These are phyloP conservation scores for Phyllostomus discolor DNA, from an alignment of 2,113 vertebrate genomes.

Conservation along the genomic window DNA sequence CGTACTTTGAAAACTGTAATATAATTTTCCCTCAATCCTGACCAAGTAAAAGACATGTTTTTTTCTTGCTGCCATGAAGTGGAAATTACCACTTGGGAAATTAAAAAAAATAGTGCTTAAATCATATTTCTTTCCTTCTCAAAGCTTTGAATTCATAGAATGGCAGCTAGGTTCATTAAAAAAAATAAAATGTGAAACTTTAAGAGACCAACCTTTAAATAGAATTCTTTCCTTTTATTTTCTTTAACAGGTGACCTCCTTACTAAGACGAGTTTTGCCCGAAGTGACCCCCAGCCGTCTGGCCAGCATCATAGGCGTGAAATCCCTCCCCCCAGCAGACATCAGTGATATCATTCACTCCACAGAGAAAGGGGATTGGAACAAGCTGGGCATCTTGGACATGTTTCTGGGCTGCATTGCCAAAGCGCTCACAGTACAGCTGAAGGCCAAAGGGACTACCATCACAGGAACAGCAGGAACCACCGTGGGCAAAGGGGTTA, in stretches of 20 bases:
- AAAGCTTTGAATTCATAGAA: slow-evolving; percentile 8
- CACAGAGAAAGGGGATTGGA: slow-evolving; percentile 99
- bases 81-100: not conserved
- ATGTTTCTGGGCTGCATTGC: slow-evolving; percentile 99
- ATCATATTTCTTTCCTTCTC: not conserved
- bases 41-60: not conserved
- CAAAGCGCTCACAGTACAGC: slow-evolving; percentile 97
- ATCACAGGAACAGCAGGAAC: slow-evolving; percentile 94
- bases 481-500: slow-evolving; percentile 96
- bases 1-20: not conserved
- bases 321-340: slow-evolving; percentile 96
- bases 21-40: not conserved
- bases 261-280: slow-evolving; percentile 94
- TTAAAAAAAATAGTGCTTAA: slow-evolving; percentile 12
- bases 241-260: slow-evolving; percentile 90
- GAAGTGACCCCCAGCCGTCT: slow-evolving; percentile 96
- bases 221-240: not conserved
- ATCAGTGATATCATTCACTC: slow-evolving; percentile 99
- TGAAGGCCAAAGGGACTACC: slow-evolving; percentile 98
- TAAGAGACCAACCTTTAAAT: not conserved
- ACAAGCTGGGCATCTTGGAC: slow-evolving; percentile 95
- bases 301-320: slow-evolving; percentile 97
- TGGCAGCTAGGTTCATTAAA: not conserved
- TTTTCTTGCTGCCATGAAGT: not conserved
- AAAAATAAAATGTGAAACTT: slow-evolving; percentile 8